Percentiles rank a stretch among this genome's conserved stretches.
phyloP scores from a whole-genome alignment of 92 coral and sea anemone genomes.

The Diadumene lineata region DNA sequence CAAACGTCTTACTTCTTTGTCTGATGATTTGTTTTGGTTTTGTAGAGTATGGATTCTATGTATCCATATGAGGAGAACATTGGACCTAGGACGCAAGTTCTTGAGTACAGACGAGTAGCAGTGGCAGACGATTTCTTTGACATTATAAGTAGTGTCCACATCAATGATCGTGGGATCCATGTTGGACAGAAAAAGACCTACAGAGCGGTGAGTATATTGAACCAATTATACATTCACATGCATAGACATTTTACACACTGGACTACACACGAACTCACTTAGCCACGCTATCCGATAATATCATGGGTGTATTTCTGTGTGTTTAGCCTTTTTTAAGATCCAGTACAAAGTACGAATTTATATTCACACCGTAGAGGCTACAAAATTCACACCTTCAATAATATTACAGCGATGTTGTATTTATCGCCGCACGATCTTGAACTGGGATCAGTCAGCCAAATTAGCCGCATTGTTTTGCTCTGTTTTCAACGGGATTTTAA shows the following conservation, averaged over 20 bases:
- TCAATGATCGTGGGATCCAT: slow-evolving; percentile 96
- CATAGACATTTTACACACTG: slow-evolving; percentile 44
- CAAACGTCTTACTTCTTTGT: slow-evolving; percentile 34
- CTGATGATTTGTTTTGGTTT: slow-evolving; percentile 40
- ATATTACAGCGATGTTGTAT: slow-evolving; percentile 6
- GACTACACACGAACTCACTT: slow-evolving; percentile 25
- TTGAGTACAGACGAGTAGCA: slow-evolving; percentile 96
- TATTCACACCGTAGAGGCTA: slow-evolving; percentile 6
- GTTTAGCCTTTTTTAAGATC: background rate
- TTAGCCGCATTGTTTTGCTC: background rate
- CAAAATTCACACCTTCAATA: slow-evolving; percentile 25
- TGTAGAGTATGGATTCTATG: slow-evolving; percentile 76
- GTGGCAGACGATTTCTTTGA: slow-evolving; percentile 98
- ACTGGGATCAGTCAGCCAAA: slow-evolving; percentile 41
- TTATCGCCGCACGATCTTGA: slow-evolving; percentile 52
- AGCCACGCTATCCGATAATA: slow-evolving; percentile 13
- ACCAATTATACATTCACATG: slow-evolving; percentile 34
- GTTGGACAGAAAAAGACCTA: slow-evolving; percentile 99
- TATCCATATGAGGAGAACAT: slow-evolving; percentile 83
- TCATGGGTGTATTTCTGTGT: background rate
- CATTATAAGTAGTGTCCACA: slow-evolving; percentile 96
- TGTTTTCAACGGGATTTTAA: slow-evolving; percentile 11
- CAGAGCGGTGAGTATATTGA: slow-evolving; percentile 83
- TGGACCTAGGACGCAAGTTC: slow-evolving; percentile 72
- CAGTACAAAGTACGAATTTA: slow-evolving; percentile 1